A percentile compares a stretch with the other conserved stretches of the same genome.
Conservation (phyloP, 2,888 invertebrate species). For the Tinea semifulvella region DNA sequence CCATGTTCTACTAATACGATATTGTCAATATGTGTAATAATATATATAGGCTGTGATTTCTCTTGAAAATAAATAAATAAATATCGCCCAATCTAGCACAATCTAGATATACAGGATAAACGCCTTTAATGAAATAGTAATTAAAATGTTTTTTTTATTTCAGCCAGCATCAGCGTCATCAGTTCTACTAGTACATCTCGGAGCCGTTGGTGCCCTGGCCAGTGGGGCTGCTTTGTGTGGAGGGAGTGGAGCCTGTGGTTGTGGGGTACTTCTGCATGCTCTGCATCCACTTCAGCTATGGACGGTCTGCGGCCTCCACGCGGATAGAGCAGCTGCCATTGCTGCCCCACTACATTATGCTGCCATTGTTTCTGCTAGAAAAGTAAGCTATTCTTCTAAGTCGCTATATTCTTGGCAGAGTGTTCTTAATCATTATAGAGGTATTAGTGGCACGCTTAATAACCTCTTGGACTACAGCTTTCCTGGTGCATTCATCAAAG, state of each 20-base stretch:
- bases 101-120: too few species aligned
- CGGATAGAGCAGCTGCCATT: slow-evolving; percentile 82
- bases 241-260: slow-evolving; percentile 71
- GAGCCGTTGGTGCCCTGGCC: slow-evolving; percentile 73
- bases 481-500: too few species aligned
- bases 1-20: too few species aligned
- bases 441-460: too few species aligned
- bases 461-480: too few species aligned
- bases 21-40: too few species aligned
- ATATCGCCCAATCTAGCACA: too few species aligned
- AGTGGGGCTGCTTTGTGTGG: slow-evolving; percentile 75
- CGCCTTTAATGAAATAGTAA: not conserved
- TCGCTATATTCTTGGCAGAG: not conserved
- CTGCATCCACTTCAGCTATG: slow-evolving; percentile 79
- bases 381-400: slow-evolving; percentile 46
- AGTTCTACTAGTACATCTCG: slow-evolving; percentile 76
- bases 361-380: slow-evolving; percentile 76
- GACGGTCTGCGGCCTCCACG: slow-evolving; percentile 83
- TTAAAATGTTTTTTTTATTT: slow-evolving; percentile 23
- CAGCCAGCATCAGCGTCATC: slow-evolving; percentile 75
- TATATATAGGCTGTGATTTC: too few species aligned
- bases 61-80: too few species aligned
- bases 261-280: slow-evolving; percentile 74
- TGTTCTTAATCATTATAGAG: too few species aligned
- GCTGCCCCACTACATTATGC: slow-evolving; percentile 83